phyloP scores from a whole-genome alignment of 2,113 vertebrate genomes.

The Diadophis punctatus region DNA sequence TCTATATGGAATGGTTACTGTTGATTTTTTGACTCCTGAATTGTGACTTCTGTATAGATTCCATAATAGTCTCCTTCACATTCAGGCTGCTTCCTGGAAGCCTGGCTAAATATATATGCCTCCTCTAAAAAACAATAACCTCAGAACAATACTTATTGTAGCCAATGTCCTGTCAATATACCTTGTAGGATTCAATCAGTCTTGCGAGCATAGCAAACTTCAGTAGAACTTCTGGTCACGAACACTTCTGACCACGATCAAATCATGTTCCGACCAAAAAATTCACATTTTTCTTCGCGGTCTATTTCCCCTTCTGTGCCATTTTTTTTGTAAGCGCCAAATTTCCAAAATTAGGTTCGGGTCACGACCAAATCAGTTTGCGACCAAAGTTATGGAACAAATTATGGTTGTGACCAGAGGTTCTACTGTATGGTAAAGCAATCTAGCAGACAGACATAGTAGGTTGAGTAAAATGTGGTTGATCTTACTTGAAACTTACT shows the following conservation, averaged over 20 bases:
- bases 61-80: not conserved
- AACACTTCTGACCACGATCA: too few relatives aligned
- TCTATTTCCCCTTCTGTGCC: too few relatives aligned
- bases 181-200: not conserved
- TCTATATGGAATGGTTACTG: not conserved
- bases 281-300: too few relatives aligned
- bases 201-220: not conserved
- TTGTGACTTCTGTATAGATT: not conserved
- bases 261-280: too few relatives aligned
- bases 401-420: too few relatives aligned
- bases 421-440: not conserved
- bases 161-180: not conserved
- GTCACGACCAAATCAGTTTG: too few relatives aligned
- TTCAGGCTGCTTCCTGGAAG: not conserved
- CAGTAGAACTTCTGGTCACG: too few relatives aligned
- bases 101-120: not conserved
- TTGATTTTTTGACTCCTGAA: not conserved
- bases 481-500: not conserved
- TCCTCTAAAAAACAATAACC: not conserved
- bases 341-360: too few relatives aligned
- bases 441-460: not conserved
- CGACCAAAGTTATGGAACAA: too few relatives aligned
- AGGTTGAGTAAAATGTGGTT: not conserved
- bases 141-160: not conserved
- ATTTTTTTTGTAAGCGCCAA: too few relatives aligned